Evolutionary conservation across 2,797 vertebrate genomes (phyloP), one percentile per base, ranked within the genome.

Genomic region (Tinamus major): DNA sequence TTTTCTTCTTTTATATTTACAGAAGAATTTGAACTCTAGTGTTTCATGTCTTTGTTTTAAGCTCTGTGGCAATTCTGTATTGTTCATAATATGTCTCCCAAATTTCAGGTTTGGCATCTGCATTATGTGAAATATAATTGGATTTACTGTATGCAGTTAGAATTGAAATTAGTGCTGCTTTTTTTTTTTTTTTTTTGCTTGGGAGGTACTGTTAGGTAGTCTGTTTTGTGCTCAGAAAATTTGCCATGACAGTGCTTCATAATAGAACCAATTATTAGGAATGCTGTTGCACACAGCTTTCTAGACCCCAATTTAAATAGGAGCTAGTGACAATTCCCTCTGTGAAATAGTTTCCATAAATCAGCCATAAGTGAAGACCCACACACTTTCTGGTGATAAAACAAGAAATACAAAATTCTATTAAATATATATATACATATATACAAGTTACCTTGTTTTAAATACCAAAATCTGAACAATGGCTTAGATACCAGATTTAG

Each of bases 241-340:
- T 91, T 95, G 84, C 92, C 85, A 87, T 96, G 94, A 96, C 91
- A 92, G 79, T 89, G 64, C 77, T 97, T 98, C 94, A 94, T 97
- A 97, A 97, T 91, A 96, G 91, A 97, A 96, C 85, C 90, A 97
- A 97, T 97, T 97, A 97, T 96, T 85, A 96, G 89, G 89, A 96
- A 64, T 95, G 70, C 79, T 96, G 78, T 96, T 97, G 92, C 70
- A 96, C 79, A 79, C 63, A 95, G 92, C 88, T 94, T 96, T 91
- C 91, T 70, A 96, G 96, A 96, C 87, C 90, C 94, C 95, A 97
- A 96, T 97, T 97, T 97, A 96, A 97, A 94, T 72, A 93, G 87
- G 92, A 96, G 59, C 11, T 5, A 96, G 86, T 95, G 91, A 96
- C 87, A 93, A 95, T 97, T 93, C 92, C 51, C 96, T 97, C 81